These are phyloP conservation scores for Penaeus chinensis DNA, from an alignment of 1,140 invertebrate species.

Conservation along the genomic window DNA sequence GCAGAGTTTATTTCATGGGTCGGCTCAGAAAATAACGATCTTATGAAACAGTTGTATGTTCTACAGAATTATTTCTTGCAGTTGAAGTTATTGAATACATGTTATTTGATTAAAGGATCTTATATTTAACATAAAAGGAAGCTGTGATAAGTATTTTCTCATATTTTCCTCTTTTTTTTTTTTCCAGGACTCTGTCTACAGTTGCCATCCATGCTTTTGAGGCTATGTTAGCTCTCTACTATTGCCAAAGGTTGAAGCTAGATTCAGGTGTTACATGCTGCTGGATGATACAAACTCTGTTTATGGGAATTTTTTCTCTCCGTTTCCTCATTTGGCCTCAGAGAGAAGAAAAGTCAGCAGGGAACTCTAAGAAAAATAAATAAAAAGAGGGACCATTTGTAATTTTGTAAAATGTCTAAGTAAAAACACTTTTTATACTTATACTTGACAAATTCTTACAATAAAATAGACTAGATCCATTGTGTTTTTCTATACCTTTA, in stretches of 20 bases:
- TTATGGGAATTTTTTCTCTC: constrained; percentile 36
- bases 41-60: constrained; percentile 42
- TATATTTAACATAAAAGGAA: not conserved
- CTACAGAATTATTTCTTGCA: not conserved
- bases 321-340: constrained; percentile 38
- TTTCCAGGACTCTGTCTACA: constrained; percentile 23
- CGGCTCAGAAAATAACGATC: constrained; percentile 32
- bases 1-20: constrained; percentile 39
- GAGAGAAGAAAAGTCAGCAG: too few relatives aligned
- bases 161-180: not conserved
- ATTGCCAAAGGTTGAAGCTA: constrained; percentile 26
- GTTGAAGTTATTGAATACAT: not conserved
- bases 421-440: too few relatives aligned
- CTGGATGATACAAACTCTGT: constrained; percentile 36
- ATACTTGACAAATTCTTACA: too few relatives aligned
- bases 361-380: too few relatives aligned
- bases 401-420: too few relatives aligned
- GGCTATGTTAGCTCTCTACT: constrained; percentile 20
- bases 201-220: constrained; percentile 29
- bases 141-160: not conserved
- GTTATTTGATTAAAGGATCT: not conserved
- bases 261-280: constrained; percentile 7
- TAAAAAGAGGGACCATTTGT: too few relatives aligned
- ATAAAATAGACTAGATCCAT: too few relatives aligned
- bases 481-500: too few relatives aligned